These are phyloP conservation scores for Pseudobourletiella spinata DNA, from an alignment of 1,140 invertebrate species.

Conservation along the genomic window DNA sequence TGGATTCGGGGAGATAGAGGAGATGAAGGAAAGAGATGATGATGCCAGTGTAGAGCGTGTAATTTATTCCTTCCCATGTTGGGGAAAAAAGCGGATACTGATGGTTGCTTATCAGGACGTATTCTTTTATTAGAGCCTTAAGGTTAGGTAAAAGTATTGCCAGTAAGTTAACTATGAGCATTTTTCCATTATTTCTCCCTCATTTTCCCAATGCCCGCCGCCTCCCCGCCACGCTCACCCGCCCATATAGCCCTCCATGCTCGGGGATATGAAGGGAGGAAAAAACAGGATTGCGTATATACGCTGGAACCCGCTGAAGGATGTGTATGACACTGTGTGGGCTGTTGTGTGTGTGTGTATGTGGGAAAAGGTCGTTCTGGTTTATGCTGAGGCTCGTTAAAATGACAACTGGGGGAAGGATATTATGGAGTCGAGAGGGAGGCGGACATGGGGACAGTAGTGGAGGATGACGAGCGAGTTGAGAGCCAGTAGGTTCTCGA, in stretches of 20 bases:
- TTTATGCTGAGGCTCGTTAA: neutral
- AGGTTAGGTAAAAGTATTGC: conserved; percentile 17
- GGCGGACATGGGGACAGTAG: too few relatives aligned
- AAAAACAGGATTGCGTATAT: too few relatives aligned
- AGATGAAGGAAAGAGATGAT: conserved; percentile 28
- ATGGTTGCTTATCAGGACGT: conserved; percentile 33
- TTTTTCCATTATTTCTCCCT: conserved; percentile 2
- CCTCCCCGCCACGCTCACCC: neutral
- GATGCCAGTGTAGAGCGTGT: conserved; percentile 28
- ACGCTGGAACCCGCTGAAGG: too few relatives aligned
- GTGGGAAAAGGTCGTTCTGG: neutral
- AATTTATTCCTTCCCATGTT: conserved; percentile 35
- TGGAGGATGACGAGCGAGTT: too few relatives aligned
- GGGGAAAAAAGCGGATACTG: conserved; percentile 24
- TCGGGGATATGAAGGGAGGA: too few relatives aligned
- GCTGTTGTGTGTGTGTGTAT: neutral
- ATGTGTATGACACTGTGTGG: too few relatives aligned
- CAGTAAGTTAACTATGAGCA: conserved; percentile 3
- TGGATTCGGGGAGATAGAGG: conserved; percentile 20
- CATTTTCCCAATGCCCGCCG: neutral
- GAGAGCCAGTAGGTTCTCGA: too few relatives aligned
- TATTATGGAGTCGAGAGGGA: too few relatives aligned
- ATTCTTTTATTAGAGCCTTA: conserved; percentile 30
- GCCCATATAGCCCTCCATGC: neutral
- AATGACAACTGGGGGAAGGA: neutral